Conservation (phyloP, 2,797 vertebrate genomes). For the Phoeniculus purpureus region DNA sequence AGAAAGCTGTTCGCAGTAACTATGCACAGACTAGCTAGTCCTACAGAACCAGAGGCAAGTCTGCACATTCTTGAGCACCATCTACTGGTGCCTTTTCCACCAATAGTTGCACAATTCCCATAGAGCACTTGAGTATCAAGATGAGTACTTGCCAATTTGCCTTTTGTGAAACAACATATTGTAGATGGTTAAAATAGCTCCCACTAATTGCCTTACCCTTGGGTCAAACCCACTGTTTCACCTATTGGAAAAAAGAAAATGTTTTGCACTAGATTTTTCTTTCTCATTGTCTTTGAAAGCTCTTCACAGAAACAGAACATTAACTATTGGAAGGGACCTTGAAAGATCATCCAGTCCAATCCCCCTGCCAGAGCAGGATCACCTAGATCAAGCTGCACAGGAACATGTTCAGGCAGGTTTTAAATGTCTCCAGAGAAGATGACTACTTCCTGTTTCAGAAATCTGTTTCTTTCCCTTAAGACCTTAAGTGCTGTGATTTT, state of each 20-base stretch:
- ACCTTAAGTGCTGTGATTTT: not conserved
- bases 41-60: not conserved
- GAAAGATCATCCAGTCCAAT: no score
- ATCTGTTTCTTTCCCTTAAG: not conserved
- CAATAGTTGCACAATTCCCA: not conserved
- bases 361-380: no score
- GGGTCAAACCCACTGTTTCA: not conserved
- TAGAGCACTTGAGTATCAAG: fast-evolving
- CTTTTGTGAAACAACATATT: not conserved
- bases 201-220: not conserved
- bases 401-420: no score
- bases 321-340: no score
- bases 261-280: not conserved
- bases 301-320: not conserved
- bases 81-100: slow-evolving; percentile 1
- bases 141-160: not conserved
- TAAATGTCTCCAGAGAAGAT: no score
- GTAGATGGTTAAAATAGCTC: not conserved
- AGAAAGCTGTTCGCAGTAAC: not conserved
- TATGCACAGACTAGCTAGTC: not conserved
- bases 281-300: not conserved
- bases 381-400: no score
- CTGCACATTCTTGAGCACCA: slow-evolving; percentile 42
- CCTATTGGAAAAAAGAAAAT: not conserved
- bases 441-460: not conserved